Conservation (phyloP, 2,888 invertebrate species). For the Spisula solida region DNA sequence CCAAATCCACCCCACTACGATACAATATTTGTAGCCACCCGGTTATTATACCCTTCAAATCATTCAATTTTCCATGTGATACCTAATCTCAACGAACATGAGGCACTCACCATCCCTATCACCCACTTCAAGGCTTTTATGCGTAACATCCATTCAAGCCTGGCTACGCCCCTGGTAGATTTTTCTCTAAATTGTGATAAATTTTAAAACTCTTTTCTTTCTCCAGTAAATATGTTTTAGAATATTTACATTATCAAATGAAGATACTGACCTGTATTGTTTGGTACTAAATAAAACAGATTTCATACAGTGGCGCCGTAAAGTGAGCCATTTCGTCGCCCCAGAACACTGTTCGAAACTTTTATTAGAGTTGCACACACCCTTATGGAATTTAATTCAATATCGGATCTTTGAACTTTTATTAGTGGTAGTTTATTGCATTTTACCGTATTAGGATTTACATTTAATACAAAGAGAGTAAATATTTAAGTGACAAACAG, state of each 20-base stretch:
- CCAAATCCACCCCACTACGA: too few relatives aligned
- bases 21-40: too few relatives aligned
- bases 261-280: not conserved
- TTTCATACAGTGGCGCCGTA: constrained; percentile 16
- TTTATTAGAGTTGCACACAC: constrained; percentile 29
- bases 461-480: constrained; percentile 47
- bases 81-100: too few relatives aligned
- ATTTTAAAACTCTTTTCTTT: not conserved
- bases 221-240: not conserved
- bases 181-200: not conserved
- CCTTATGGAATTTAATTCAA: constrained; percentile 47
- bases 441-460: constrained; percentile 37
- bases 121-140: too few relatives aligned
- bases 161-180: too few relatives aligned
- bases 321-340: constrained; percentile 29
- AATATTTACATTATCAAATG: not conserved
- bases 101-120: too few relatives aligned
- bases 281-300: not conserved
- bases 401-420: constrained; percentile 45
- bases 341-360: not conserved
- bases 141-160: too few relatives aligned
- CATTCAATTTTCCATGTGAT: too few relatives aligned
- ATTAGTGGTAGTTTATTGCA: constrained; percentile 46
- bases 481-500: constrained; percentile 53
- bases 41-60: too few relatives aligned